These are phyloP conservation scores for Bos taurus DNA, from an alignment of 2,113 vertebrate genomes.

Conservation along the genomic window DNA sequence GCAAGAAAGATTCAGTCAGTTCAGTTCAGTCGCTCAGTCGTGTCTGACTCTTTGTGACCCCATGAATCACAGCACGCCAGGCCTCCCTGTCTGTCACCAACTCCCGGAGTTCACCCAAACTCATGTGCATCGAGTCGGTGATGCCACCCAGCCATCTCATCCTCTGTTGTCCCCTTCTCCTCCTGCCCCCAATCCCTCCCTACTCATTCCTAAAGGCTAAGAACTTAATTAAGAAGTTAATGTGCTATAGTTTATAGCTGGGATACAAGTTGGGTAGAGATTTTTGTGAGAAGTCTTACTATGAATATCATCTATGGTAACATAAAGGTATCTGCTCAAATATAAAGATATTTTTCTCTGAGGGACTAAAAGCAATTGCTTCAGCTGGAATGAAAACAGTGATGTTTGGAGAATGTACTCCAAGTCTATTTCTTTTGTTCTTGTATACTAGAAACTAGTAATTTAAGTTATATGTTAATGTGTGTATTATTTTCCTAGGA, in stretches of 20 bases:
- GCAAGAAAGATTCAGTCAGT: neutral
- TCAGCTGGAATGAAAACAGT: neutral
- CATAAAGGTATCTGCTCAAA: neutral
- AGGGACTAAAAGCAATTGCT: neutral
- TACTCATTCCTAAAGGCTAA: neutral
- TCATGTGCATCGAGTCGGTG: too few species aligned
- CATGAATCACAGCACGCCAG: too few species aligned
- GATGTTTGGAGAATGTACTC: neutral
- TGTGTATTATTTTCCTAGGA: neutral
- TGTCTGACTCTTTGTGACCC: too few species aligned
- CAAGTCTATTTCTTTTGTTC: neutral
- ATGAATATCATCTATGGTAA: neutral
- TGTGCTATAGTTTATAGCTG: neutral
- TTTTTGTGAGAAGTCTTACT: neutral
- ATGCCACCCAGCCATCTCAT: too few species aligned
- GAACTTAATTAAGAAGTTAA: neutral
- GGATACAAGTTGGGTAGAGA: neutral
- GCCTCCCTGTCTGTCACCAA: too few species aligned
- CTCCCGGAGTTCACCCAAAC: too few species aligned
- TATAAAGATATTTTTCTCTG: neutral
- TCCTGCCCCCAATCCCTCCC: too few species aligned
- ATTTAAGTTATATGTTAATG: neutral
- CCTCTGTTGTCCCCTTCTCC: too few species aligned
- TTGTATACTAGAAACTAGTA: neutral
- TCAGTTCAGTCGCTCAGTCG: rapidly evolving